Conservation (phyloP, 2,113 vertebrate species). For the Agapornis roseicollis region DNA sequence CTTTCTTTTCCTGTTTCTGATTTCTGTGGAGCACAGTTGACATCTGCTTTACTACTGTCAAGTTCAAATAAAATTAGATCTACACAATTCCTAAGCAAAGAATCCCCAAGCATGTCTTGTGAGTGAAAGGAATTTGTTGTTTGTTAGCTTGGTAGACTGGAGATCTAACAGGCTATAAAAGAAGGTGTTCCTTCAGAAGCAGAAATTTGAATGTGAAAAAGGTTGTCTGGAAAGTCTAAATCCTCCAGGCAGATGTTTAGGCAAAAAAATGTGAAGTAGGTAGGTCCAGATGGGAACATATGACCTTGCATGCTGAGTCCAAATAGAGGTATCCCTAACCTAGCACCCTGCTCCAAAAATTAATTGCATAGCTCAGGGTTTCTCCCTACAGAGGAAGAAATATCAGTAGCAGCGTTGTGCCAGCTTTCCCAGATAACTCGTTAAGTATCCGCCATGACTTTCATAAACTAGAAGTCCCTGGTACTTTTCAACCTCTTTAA, state of each 20-base stretch:
- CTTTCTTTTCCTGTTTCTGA: background rate
- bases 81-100: background rate
- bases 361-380: background rate
- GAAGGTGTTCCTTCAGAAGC: background rate
- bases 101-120: background rate
- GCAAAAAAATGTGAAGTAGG: background rate
- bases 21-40: background rate
- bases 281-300: background rate
- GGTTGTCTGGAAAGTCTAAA: background rate
- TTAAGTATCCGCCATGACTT: background rate
- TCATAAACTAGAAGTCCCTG: background rate
- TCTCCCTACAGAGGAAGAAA: background rate
- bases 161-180: background rate
- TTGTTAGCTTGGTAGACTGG: background rate
- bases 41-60: background rate
- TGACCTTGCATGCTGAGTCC: background rate
- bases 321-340: background rate
- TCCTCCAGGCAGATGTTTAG: background rate
- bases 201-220: background rate
- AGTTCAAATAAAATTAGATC: background rate
- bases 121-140: rapidly evolving
- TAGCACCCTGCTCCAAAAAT: background rate
- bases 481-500: background rate
- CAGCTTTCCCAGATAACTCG: background rate
- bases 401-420: background rate